Evolutionary conservation across 2,797 vertebrate genomes (phyloP).

Genomic region (Takifugu rubripes): DNA sequence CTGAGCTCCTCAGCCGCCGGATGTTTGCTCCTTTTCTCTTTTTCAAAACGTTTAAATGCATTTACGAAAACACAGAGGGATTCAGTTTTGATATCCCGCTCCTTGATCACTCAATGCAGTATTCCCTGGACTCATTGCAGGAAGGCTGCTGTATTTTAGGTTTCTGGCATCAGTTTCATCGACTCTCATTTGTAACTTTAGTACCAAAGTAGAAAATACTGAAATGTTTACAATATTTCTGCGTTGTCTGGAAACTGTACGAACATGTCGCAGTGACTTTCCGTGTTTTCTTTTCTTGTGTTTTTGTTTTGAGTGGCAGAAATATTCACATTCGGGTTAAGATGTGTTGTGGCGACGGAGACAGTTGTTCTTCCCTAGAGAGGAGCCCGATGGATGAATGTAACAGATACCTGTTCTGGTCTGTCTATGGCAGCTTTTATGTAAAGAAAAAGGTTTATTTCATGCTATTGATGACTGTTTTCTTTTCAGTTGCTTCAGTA

Average conservation of each 20-base stretch:
- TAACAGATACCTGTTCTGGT: constrained; percentile 75
- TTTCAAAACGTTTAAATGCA: constrained; percentile 43
- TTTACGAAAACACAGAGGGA: constrained; percentile 30
- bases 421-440: constrained; percentile 77
- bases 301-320: constrained; percentile 3
- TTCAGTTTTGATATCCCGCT: constrained; percentile 33
- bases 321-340: constrained; percentile 22
- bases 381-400: constrained; percentile 79
- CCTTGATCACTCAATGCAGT: constrained; percentile 59
- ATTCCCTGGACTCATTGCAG: constrained; percentile 41
- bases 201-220: constrained; percentile 69
- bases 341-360: constrained; percentile 42
- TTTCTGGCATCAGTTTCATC: constrained; percentile 38
- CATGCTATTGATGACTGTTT: constrained; percentile 55
- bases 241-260: constrained; percentile 40
- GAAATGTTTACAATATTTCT: constrained; percentile 76
- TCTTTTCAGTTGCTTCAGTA: constrained; percentile 54
- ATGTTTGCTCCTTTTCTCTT: constrained; percentile 1
- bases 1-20: constrained; percentile 35
- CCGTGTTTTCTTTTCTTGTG: background rate
- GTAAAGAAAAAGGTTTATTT: constrained; percentile 63
- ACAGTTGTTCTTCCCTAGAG: constrained; percentile 54
- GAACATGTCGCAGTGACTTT: constrained; percentile 7
- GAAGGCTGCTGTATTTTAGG: constrained; percentile 36
- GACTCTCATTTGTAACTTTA: constrained; percentile 62